Conservation (phyloP, 2,888 invertebrate genomes). For the Adineta ricciae region DNA sequence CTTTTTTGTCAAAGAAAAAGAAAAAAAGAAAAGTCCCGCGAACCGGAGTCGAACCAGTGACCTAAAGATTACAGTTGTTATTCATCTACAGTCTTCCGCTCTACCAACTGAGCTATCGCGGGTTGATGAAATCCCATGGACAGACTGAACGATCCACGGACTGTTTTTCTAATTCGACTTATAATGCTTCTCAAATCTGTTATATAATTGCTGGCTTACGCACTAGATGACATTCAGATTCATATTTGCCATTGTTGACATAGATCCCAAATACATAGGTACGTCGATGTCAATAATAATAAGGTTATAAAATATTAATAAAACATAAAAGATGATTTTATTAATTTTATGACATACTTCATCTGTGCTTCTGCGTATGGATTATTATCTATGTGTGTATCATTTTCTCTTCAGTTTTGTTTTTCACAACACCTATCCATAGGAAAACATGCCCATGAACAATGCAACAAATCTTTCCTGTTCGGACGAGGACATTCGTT, state of each 20-base stretch:
- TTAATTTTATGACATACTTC: not conserved
- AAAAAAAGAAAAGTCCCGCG: not conserved
- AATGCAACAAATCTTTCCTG: not conserved
- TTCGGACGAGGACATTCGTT: not conserved
- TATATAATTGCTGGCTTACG: too few relatives aligned
- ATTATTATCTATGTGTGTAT: not conserved
- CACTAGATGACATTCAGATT: too few relatives aligned
- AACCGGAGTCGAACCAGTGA: constrained; percentile 38
- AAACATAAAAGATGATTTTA: not conserved
- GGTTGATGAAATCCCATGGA: not conserved
- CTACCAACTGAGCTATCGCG: constrained; percentile 43
- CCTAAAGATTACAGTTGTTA: constrained; percentile 39
- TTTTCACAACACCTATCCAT: not conserved
- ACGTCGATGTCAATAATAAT: not conserved
- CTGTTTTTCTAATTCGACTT: too few relatives aligned
- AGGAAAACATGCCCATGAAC: not conserved
- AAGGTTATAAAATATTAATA: not conserved
- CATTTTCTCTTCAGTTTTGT: not conserved
- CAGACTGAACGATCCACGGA: not conserved
- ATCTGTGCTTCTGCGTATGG: not conserved
- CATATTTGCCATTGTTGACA: too few relatives aligned
- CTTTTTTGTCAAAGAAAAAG: not conserved
- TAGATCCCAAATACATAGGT: not conserved
- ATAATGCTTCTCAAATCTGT: too few relatives aligned
- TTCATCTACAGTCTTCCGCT: constrained; percentile 41